A percentile compares a stretch with the other conserved stretches of the same genome.
phyloP scores from a whole-genome alignment of 2,888 invertebrate genomes.

The Thera britannica region DNA sequence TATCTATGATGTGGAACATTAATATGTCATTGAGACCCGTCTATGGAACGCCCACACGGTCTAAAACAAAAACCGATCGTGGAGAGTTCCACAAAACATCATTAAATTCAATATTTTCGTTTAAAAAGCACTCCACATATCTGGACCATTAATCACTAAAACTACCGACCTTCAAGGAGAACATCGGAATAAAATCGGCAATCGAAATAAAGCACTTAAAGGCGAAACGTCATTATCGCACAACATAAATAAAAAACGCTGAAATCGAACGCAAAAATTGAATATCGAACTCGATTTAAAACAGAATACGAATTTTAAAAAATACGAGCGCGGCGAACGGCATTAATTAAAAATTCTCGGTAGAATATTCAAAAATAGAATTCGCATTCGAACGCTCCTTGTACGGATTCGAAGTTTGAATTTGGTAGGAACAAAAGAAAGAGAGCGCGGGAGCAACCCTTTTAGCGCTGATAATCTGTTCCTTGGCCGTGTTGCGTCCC shows the following conservation, averaged over 20 bases:
- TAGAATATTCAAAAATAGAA: conserved; percentile 85
- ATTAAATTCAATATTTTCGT: conserved; percentile 83
- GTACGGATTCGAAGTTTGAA: conserved; percentile 83
- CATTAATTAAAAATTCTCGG: conserved; percentile 85
- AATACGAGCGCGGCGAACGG: conserved; percentile 81
- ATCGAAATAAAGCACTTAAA: conserved; percentile 85
- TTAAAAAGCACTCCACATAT: conserved; percentile 84
- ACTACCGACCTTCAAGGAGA: conserved; percentile 80
- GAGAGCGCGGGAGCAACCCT: conserved; percentile 84
- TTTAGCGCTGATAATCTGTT: conserved; percentile 85
- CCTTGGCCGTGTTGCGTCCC: conserved; percentile 78
- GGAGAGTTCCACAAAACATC: conserved; percentile 78
- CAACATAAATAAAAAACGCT: conserved; percentile 82
- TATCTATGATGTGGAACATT: conserved; percentile 62
- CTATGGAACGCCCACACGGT: conserved; percentile 64
- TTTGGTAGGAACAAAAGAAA: conserved; percentile 83
- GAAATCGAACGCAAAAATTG: conserved; percentile 84
- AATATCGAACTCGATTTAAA: conserved; percentile 84
- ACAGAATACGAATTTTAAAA: conserved; percentile 82
- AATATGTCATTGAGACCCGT: conserved; percentile 62
- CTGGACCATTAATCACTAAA: conserved; percentile 83
- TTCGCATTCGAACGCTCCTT: conserved; percentile 84
- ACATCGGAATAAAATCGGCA: conserved; percentile 84
- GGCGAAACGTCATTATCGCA: conserved; percentile 85
- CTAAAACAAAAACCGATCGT: conserved; percentile 68